Evolutionary conservation across 2,888 invertebrate genomes (phyloP), one percentile per base, ranked within the genome.

Genomic region (Melinopterus prodromus): DNA sequence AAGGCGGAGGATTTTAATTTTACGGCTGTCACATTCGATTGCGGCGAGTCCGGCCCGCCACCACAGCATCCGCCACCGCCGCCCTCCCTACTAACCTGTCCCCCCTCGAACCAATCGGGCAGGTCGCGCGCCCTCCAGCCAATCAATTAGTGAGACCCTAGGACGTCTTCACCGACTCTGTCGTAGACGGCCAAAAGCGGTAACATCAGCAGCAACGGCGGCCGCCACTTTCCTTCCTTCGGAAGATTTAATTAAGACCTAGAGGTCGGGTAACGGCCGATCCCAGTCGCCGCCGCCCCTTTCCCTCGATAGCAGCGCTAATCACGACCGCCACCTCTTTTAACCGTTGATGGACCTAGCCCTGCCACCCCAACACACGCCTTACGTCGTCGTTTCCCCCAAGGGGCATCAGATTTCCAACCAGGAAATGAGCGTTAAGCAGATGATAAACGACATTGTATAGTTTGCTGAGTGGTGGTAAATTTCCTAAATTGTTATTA

Each of bases 1-100:
- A 82, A 84, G 85, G 84, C 84, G 85, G 83, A 85, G 85, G 86
- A 86, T 87, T 87, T 87, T 88, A 88, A 88, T 88, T 87, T 88
- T 86, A 84, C 84, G 85, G 85, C 86, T 87, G 87, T 87, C 87
- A 87, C 85, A 85, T 85, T 85, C 86, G 86, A 86, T 86, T 84
- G 86, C 74, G 74, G 35, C 74, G n/a, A 35, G 37, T 37, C n/a
- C 71, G 26, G 9, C 0, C 36, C 36, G n/a, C 74, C 37, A 35
- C 37, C 36, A 36, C 74, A 16, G 16, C n/a, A 9, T 70, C 70
- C 70, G 16, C 16, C 15, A 16, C 35, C 16, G 71, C 16, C 16
- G 71, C 35, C 53, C 53, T 53, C 53, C 53, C 53, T 53, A 12
- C 53, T 53, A 53, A 53, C 53, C 53, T 53, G 53, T 53, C 53